Evolutionary conservation across 2,113 vertebrate genomes (phyloP).

Genomic region (Pangasianodon gigas): DNA sequence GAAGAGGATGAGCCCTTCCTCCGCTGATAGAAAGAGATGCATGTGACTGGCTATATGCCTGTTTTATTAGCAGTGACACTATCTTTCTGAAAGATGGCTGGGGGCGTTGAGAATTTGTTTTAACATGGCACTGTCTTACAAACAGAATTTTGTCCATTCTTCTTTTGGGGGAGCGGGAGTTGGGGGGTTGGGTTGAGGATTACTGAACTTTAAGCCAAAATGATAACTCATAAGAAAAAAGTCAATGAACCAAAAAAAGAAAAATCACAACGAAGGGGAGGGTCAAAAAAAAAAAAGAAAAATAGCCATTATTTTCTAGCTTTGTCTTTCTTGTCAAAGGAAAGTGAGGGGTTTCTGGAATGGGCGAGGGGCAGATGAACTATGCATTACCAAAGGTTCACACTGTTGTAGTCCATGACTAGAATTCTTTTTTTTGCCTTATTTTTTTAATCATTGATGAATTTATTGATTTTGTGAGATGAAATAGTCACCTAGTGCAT

Average conservation of each 20-base stretch:
- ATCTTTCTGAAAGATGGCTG: not conserved
- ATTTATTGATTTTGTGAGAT: not conserved
- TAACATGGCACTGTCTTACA: not conserved
- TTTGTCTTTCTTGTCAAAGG: slow-evolving; percentile 47
- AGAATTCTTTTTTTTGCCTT: slow-evolving; percentile 33
- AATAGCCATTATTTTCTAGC: slow-evolving; percentile 65
- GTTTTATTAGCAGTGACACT: not conserved
- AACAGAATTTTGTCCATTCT: not conserved
- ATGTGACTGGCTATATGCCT: not conserved
- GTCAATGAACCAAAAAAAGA: slow-evolving; percentile 55
- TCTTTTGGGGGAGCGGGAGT: not conserved
- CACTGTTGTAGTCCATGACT: slow-evolving; percentile 60
- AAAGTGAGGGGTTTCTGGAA: not conserved
- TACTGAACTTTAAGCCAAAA: slow-evolving; percentile 38
- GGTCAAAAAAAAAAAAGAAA: not conserved
- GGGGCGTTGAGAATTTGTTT: not conserved
- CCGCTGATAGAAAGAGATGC: slow-evolving; percentile 59
- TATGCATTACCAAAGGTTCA: slow-evolving; percentile 80
- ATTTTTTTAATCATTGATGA: not conserved
- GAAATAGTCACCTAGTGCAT: not conserved
- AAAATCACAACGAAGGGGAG: not conserved
- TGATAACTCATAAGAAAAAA: not conserved
- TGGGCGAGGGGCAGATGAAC: slow-evolving; percentile 65
- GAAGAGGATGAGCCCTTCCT: slow-evolving; percentile 91
- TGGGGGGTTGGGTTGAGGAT: not conserved